Percentiles rank a stretch among this genome's conserved stretches.
Conservation (phyloP, 1,140 invertebrate genomes). For the Amyelois transitella region DNA sequence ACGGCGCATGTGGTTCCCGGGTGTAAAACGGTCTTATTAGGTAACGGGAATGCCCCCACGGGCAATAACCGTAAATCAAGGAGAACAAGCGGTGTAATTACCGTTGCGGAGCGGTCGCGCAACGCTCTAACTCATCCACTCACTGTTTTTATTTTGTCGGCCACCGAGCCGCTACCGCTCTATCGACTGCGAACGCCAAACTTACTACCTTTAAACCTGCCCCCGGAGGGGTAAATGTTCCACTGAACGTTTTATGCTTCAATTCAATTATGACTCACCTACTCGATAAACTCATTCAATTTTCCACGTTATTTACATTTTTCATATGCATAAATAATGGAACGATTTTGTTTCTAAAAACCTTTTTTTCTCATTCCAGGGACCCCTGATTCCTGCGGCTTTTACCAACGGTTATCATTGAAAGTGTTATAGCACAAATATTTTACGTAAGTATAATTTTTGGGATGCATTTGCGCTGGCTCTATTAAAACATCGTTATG, state of each 20-base stretch:
- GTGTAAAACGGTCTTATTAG: constrained; percentile 73
- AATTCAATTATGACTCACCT: constrained; percentile 51
- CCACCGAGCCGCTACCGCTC: constrained; percentile 56
- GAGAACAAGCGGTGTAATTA: constrained; percentile 73
- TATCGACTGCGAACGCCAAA: constrained; percentile 64
- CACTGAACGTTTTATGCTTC: constrained; percentile 47
- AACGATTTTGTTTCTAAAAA: constrained; percentile 9
- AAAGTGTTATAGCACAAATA: constrained; percentile 78
- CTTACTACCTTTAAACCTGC: constrained; percentile 69
- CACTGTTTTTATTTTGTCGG: constrained; percentile 71
- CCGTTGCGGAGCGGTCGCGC: constrained; percentile 64
- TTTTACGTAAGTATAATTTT: constrained; percentile 66
- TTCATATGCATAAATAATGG: not conserved
- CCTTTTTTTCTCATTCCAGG: constrained; percentile 77
- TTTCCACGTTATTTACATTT: constrained; percentile 11
- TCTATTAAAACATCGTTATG: constrained; percentile 59
- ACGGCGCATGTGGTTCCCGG: constrained; percentile 61
- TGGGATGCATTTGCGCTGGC: constrained; percentile 34
- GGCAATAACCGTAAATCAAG: constrained; percentile 74
- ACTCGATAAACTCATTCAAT: constrained; percentile 17
- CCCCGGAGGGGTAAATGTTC: constrained; percentile 58
- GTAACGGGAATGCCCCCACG: constrained; percentile 69
- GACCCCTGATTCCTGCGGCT: constrained; percentile 93
- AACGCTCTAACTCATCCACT: constrained; percentile 70
- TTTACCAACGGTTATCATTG: constrained; percentile 96